Evolutionary conservation across 2,797 vertebrate species (phyloP).

Genomic region (Anabas testudineus): DNA sequence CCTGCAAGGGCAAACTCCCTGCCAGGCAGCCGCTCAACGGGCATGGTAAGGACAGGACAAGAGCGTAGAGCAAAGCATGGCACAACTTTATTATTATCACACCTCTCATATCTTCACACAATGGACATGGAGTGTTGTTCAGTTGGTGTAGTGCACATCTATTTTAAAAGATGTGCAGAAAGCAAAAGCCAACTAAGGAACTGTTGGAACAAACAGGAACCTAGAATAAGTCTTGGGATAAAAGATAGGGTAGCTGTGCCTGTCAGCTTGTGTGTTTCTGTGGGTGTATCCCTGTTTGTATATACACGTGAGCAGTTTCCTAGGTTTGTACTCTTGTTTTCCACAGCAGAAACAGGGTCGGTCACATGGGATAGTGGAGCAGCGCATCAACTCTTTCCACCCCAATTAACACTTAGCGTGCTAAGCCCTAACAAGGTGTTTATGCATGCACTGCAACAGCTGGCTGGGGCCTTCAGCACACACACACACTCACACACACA

Average conservation of each 20-base stretch:
- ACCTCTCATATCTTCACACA: conserved; percentile 3
- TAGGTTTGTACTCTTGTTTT: conserved; percentile 44
- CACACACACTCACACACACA: conserved; percentile 35
- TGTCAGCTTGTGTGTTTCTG: conserved; percentile 6
- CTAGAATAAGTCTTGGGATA: conserved; percentile 15
- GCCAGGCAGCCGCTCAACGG: conserved; percentile 89
- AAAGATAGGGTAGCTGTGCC: conserved; percentile 5
- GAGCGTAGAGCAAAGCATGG: neutral
- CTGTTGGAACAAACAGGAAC: neutral
- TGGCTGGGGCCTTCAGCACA: conserved; percentile 63
- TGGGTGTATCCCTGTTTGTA: conserved; percentile 12
- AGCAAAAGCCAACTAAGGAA: neutral
- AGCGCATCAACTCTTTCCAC: conserved; percentile 75
- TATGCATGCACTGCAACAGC: conserved; percentile 78
- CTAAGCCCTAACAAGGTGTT: conserved; percentile 84
- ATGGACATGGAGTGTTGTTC: conserved; percentile 12
- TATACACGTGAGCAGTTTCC: conserved; percentile 19
- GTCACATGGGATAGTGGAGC: conserved; percentile 63
- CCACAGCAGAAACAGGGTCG: conserved; percentile 41
- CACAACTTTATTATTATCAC: neutral
- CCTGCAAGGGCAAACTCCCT: conserved; percentile 93
- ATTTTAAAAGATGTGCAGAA: neutral
- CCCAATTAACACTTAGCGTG: conserved; percentile 84
- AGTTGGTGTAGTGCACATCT: conserved; percentile 12
- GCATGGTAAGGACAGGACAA: conserved; percentile 83